phyloP scores from a whole-genome alignment of 1,140 invertebrate species.

The Belonocnema kinseyi region DNA sequence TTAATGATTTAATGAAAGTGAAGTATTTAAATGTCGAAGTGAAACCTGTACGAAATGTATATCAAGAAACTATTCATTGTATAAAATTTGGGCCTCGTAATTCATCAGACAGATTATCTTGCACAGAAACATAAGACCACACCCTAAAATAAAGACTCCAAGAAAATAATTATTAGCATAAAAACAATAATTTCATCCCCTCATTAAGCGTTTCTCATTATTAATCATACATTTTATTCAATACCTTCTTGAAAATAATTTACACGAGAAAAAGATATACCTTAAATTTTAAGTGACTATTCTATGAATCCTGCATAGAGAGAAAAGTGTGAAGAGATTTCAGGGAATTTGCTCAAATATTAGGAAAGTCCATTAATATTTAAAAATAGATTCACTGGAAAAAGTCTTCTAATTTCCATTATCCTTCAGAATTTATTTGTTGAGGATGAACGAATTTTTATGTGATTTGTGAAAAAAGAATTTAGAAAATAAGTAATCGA shows the following conservation, averaged over 20 bases:
- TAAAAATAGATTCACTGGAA: too few relatives aligned
- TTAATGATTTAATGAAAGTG: background rate
- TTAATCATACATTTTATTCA: background rate
- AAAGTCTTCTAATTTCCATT: too few relatives aligned
- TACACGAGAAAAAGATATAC: background rate
- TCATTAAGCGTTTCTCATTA: background rate
- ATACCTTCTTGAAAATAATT: background rate
- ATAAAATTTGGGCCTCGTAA: slow-evolving; percentile 5
- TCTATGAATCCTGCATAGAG: too few relatives aligned
- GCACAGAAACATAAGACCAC: background rate
- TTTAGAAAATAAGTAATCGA: too few relatives aligned
- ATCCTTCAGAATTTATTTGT: too few relatives aligned
- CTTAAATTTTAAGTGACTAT: too few relatives aligned
- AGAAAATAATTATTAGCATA: background rate
- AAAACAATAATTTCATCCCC: background rate
- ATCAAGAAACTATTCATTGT: slow-evolving; percentile 10
- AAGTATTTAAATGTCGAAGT: background rate
- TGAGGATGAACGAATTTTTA: too few relatives aligned
- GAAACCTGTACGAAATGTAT: background rate
- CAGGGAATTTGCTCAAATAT: too few relatives aligned
- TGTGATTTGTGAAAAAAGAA: too few relatives aligned
- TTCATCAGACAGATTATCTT: slow-evolving; percentile 19
- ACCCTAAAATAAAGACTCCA: slow-evolving; percentile 3
- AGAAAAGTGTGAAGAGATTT: too few relatives aligned
- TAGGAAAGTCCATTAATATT: too few relatives aligned